These are phyloP conservation scores for Habroteleia sp. DNA, from an alignment of 2,888 invertebrate genomes.

Conservation along the genomic window DNA sequence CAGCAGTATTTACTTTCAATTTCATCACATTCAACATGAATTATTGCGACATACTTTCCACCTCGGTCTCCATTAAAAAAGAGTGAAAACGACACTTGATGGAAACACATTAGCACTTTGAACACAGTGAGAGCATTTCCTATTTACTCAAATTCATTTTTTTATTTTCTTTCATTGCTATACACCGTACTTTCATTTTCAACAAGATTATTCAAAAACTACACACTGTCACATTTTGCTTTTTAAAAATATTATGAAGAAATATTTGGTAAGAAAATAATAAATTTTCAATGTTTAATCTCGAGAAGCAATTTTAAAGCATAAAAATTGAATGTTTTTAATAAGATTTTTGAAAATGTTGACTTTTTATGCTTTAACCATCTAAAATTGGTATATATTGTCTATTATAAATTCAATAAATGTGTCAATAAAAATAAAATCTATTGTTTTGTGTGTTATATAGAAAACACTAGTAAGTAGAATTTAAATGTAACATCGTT, in stretches of 20 bases:
- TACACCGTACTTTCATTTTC: background rate
- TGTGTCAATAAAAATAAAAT: no score
- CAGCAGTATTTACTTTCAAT: slow-evolving; percentile 24
- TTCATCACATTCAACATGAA: slow-evolving; percentile 10
- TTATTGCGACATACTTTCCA: slow-evolving; percentile 16
- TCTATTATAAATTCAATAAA: no score
- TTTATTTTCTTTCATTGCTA: background rate
- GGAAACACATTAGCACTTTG: slow-evolving; percentile 15
- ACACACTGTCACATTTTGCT: background rate
- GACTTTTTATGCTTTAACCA: no score
- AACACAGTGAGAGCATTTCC: background rate
- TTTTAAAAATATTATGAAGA: background rate
- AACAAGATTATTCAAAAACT: background rate
- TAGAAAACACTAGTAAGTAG: no score
- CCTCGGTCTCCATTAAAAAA: slow-evolving; percentile 18
- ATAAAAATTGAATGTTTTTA: no score
- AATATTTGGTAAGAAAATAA: no score
- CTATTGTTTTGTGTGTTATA: no score
- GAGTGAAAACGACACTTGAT: slow-evolving; percentile 30
- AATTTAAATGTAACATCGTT: no score
- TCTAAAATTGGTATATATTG: no score
- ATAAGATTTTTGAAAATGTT: no score
- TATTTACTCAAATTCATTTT: slow-evolving; percentile 14
- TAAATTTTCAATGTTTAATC: no score
- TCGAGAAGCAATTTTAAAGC: no score